Evolutionary conservation across 2,113 vertebrate genomes (phyloP).

Genomic region (Rynchops niger): DNA sequence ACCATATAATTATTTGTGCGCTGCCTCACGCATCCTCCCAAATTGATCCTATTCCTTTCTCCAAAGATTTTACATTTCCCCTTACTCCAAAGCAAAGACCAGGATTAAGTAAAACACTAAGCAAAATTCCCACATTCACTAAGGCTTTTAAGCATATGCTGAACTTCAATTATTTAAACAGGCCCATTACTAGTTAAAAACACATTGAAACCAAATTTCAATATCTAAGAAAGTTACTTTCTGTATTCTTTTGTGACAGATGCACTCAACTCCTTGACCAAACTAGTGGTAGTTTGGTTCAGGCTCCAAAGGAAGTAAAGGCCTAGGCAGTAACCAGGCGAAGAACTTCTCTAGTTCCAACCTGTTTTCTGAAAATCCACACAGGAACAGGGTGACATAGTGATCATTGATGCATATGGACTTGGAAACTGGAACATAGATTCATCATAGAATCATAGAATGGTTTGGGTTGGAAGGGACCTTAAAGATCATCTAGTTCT

Average conservation of each 20-base stretch:
- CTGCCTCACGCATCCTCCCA: not conserved
- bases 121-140: not conserved
- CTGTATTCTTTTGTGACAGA: not conserved
- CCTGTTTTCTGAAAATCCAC: too few relatives aligned
- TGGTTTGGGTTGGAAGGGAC: too few relatives aligned
- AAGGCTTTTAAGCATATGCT: not conserved
- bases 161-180: not conserved
- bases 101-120: not conserved
- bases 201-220: not conserved
- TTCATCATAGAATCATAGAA: too few relatives aligned
- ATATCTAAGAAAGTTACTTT: not conserved
- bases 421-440: too few relatives aligned
- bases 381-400: too few relatives aligned
- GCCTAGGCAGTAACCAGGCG: not conserved
- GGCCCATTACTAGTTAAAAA: not conserved
- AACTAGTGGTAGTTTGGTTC: not conserved
- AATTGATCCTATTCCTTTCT: not conserved
- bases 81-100: not conserved
- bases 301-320: not conserved
- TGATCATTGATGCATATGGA: too few relatives aligned
- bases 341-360: not conserved
- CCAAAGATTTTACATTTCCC: not conserved
- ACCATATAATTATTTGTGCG: not conserved
- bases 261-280: not conserved
- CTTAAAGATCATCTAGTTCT: too few relatives aligned